Evolutionary conservation across 2,113 vertebrate species (phyloP).

Genomic region (Callopanchax toddi): DNA sequence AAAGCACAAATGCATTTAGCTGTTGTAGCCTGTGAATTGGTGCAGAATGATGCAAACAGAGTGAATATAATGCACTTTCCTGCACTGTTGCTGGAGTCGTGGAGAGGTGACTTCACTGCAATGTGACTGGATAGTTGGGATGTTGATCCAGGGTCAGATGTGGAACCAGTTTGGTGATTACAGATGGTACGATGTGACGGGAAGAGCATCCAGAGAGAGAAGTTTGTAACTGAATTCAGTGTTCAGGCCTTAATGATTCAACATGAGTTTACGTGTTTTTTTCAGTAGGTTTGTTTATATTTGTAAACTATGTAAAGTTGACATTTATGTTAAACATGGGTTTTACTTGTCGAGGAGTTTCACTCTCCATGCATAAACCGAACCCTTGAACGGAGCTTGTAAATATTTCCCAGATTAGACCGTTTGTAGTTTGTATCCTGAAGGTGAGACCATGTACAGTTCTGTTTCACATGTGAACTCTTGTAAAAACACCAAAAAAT

Average conservation of each 20-base stretch:
- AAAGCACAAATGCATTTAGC: no score
- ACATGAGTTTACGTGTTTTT: slow-evolving; percentile 50
- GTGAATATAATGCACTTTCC: no score
- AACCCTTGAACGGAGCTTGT: slow-evolving; percentile 23
- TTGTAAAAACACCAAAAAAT: slow-evolving; percentile 55
- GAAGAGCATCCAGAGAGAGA: no score
- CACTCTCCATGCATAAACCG: slow-evolving; percentile 21
- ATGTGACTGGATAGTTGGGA: no score
- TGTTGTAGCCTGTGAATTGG: no score
- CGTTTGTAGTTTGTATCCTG: slow-evolving; percentile 40
- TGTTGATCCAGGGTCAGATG: no score
- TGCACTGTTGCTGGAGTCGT: no score
- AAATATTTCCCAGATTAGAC: slow-evolving; percentile 28
- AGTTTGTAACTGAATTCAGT: no score
- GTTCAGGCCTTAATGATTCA: slow-evolving; percentile 16
- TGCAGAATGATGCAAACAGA: no score
- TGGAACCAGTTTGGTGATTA: no score
- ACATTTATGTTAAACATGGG: slow-evolving; percentile 37
- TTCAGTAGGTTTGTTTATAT: slow-evolving; percentile 57
- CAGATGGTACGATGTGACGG: no score
- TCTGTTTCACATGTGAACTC: slow-evolving; percentile 41
- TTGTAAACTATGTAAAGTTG: slow-evolving; percentile 66
- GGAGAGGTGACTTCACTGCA: no score
- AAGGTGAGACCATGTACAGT: slow-evolving; percentile 46
- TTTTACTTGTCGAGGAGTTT: slow-evolving; percentile 34